Evolutionary conservation across 2,888 invertebrate genomes (phyloP), one percentile per base, ranked within the genome.

Genomic region (Byasa hedistus): DNA sequence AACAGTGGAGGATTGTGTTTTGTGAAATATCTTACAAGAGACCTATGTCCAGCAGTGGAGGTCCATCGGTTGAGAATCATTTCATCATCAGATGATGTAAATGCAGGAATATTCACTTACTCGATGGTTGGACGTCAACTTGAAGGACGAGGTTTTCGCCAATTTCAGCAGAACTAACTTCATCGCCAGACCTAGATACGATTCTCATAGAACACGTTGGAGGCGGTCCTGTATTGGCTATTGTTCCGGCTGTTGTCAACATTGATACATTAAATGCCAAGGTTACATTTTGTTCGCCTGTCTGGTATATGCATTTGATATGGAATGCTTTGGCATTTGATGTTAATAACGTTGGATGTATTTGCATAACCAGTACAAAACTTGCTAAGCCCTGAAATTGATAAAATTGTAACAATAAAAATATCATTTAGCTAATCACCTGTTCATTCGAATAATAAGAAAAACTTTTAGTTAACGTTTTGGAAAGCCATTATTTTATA

Each of bases 301-400:
- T 98, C 85, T 98, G 97, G 84, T 98, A 98, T 65, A 98, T 96
- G 84, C 98, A 98, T 84, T 97, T 97, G 71, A 99, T 97, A 86
- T 98, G 97, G 91, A 98, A 99, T 1, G 98, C 98, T 85, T 98
- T 97, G 7, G 98, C 98, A 79, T 97, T 96, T 83, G 96, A 97
- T 0, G 98, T 99, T 61, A 98, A 96, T 63, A 99, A 93, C 91
- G 97, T 97, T 0, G 98, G 98, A 94, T 99, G 98, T 88, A 98
- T 97, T 83, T 99, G 98, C 81, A 99, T 97, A 27, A 99, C 98
- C 56, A 99, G 92, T 1, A 98, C 96, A 83, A 98, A 98, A 81
- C 96, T 97, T 27, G 98, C 98, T 82, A 97, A 94, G 61, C 98
- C 98, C 96, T 96, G 85, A 68, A 85, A 52, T 82, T 73, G 68